A percentile compares a stretch with the other conserved stretches of the same genome.
These are phyloP conservation scores for Mayetiola destructor DNA, from an alignment of 2,888 invertebrate species.

Conservation along the genomic window DNA sequence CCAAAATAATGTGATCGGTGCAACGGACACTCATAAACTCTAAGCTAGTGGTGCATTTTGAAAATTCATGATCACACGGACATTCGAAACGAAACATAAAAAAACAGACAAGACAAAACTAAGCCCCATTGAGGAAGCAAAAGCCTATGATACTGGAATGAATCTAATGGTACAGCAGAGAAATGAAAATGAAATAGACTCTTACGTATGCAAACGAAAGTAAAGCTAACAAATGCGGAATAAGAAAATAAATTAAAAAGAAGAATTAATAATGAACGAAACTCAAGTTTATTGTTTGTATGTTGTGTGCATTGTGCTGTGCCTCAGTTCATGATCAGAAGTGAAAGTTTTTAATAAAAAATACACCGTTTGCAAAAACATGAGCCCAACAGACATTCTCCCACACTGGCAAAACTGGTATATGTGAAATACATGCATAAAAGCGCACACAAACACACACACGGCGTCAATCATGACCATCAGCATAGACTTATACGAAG, in stretches of 20 bases:
- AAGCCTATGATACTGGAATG: too few species aligned
- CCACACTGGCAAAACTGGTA: background rate
- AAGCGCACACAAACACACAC: background rate
- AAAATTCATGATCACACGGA: too few species aligned
- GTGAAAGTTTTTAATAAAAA: constrained; percentile 12
- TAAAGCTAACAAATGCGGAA: background rate
- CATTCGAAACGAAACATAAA: too few species aligned
- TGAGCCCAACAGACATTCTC: background rate
- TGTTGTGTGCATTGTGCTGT: constrained; percentile 2
- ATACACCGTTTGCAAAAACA: constrained; percentile 1
- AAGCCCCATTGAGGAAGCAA: too few species aligned
- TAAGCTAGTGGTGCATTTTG: too few species aligned
- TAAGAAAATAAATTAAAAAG: background rate
- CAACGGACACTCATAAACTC: too few species aligned
- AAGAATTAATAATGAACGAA: background rate
- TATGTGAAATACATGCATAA: background rate
- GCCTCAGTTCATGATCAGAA: constrained; percentile 11
- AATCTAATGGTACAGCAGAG: too few species aligned
- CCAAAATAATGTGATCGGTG: too few species aligned
- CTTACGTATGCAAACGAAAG: too few species aligned
- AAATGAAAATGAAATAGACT: too few species aligned
- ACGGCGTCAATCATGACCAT: background rate
- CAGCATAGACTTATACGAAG: background rate
- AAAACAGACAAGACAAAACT: too few species aligned
- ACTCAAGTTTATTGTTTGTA: background rate